phyloP scores from a whole-genome alignment of 2,113 vertebrate species.

The Hippocampus guttulatus region DNA sequence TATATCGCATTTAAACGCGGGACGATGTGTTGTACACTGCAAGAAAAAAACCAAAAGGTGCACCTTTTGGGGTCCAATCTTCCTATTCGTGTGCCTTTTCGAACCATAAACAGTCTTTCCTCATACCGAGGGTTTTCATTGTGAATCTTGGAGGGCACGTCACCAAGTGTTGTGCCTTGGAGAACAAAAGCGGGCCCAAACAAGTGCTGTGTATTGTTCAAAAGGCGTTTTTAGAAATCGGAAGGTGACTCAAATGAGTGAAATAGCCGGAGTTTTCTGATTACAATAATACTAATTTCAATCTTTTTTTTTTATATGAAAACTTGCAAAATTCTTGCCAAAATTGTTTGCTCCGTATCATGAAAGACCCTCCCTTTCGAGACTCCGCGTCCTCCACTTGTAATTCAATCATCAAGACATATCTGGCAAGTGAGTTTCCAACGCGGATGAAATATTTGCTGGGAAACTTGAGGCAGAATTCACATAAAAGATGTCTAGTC shows the following conservation, averaged over 20 bases:
- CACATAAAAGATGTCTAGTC: conserved; percentile 21
- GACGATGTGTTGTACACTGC: neutral
- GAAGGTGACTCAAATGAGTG: neutral
- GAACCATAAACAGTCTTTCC: no score
- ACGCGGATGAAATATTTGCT: conserved; percentile 24
- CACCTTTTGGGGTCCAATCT: no score
- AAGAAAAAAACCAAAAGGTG: no score
- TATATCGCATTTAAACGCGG: conserved; percentile 15
- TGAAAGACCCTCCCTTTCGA: neutral
- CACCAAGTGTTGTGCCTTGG: no score
- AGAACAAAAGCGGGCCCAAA: no score
- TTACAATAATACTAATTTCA: neutral
- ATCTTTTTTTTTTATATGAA: neutral
- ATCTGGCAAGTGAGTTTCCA: conserved; percentile 3
- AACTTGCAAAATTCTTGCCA: neutral
- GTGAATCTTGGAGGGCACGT: no score
- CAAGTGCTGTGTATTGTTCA: no score
- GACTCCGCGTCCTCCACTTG: neutral
- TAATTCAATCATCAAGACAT: conserved; percentile 19
- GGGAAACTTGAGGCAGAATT: conserved; percentile 25
- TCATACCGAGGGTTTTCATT: no score
- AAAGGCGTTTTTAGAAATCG: no score
- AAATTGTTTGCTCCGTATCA: neutral
- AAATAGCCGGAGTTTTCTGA: neutral
- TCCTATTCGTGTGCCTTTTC: no score